phyloP scores from a whole-genome alignment of 2,113 vertebrate genomes.

The Aix galericulata region DNA sequence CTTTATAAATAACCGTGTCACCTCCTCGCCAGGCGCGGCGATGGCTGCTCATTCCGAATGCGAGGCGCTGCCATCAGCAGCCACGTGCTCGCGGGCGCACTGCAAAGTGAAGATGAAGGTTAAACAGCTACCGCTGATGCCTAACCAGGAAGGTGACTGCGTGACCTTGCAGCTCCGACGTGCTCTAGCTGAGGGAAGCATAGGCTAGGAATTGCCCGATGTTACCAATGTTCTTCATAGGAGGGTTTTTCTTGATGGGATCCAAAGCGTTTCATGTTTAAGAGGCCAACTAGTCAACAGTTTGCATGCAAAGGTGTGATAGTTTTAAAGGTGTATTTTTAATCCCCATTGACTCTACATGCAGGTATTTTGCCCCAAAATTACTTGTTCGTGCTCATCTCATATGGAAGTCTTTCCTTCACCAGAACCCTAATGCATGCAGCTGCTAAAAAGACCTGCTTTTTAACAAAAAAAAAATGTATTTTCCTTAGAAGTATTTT shows the following conservation, averaged over 20 bases:
- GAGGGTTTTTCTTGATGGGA: background rate
- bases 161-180: slow-evolving; percentile 23
- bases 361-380: background rate
- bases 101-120: slow-evolving; percentile 51
- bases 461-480: too few species aligned
- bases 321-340: background rate
- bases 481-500: too few species aligned
- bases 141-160: background rate
- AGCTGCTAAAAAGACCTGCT: background rate
- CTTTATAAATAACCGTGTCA: slow-evolving; percentile 56
- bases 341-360: too few species aligned
- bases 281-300: background rate
- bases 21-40: background rate
- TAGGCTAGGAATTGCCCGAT: background rate
- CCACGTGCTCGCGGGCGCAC: background rate
- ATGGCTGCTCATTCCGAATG: background rate
- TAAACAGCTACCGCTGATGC: slow-evolving; percentile 34
- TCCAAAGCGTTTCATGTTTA: background rate
- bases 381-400: background rate
- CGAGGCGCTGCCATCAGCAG: slow-evolving; percentile 4
- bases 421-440: background rate
- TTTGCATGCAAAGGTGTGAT: background rate
- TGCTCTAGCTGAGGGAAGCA: background rate
- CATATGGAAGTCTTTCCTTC: background rate
- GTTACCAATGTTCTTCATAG: background rate